phyloP scores from a whole-genome alignment of 2,113 vertebrate genomes.

The Psilopsiagon aymara region DNA sequence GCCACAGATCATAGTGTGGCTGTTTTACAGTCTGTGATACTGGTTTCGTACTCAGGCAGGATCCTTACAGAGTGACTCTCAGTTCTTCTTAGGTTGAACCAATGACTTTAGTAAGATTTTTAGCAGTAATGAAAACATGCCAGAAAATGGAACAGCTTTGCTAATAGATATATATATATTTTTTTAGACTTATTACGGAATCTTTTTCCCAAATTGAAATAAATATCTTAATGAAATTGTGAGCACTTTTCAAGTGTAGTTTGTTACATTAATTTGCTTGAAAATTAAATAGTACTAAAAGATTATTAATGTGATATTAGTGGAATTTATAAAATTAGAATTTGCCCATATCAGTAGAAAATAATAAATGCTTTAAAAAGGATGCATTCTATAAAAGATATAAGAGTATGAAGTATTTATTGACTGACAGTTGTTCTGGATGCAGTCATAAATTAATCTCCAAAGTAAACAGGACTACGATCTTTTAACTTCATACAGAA shows the following conservation, averaged over 20 bases:
- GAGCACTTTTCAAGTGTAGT: slow-evolving; percentile 20
- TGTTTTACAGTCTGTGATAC: background rate
- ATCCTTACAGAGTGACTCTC: background rate
- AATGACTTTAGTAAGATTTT: background rate
- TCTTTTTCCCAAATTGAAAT: slow-evolving; percentile 34
- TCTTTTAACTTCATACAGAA: background rate
- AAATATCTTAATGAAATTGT: slow-evolving; percentile 44
- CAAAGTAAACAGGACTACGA: background rate
- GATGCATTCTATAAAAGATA: background rate
- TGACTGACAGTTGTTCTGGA: background rate
- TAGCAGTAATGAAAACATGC: background rate
- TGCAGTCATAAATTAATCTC: background rate
- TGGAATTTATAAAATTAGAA: background rate
- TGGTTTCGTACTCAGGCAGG: background rate
- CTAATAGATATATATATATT: background rate
- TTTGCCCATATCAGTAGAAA: background rate
- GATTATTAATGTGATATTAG: slow-evolving; percentile 20
- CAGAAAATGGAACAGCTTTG: background rate
- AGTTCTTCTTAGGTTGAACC: background rate
- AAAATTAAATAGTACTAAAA: slow-evolving; percentile 28
- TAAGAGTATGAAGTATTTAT: background rate
- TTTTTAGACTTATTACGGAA: background rate
- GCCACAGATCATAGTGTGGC: background rate
- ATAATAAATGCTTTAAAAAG: background rate
- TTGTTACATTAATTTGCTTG: slow-evolving; percentile 37